Evolutionary conservation across 2,888 invertebrate species (phyloP), one percentile per base, ranked within the genome.

Genomic region (Ecdyonurus torrentis): DNA sequence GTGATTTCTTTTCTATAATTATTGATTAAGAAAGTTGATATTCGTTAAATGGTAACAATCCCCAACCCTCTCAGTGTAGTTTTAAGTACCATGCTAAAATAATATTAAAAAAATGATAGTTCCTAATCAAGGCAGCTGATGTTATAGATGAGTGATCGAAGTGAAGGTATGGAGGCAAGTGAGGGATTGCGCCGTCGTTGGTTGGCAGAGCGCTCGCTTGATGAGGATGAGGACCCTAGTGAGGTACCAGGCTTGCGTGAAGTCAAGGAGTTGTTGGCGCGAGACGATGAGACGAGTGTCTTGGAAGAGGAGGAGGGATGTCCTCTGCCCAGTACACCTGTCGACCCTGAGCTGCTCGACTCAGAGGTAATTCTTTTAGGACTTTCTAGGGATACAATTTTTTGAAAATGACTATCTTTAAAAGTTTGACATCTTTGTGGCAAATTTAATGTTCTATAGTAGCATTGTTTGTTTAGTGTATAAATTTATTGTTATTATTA

Each of bases 291-390:
- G 59, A 64, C 63, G n/a, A 64, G 65, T 60, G 65, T 65, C 7
- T 61, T 74, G 63, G 85, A 85, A 70, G 89, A 89, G 70, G 90
- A 89, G 71, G 83, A 86, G 66, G 91, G 91, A 50, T 91, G 90
- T 71, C 89, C 91, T 2, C 73, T 91, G 68, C 91, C 91, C 2
- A 90, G 90, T 22, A 91, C 91, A 7, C 91, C 91, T 1, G 90
- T 90, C 74, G 90, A 91, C 72, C 52, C 58, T 25, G 88, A 89
- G 72, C 79, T 91, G 37, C 79, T 91, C 68, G 89, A 90, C 72
- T 86, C 87, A 61, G 91, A 91, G 78, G 83, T 81, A 70, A 71
- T 5, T 18, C 55, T 10, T 55, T 55, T 37, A 5, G 37, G 37
- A 37, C n/a, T n/a, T n/a, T n/a, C n/a, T n/a, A n/a, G n/a, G n/a